A percentile compares a stretch with the other conserved stretches of the same genome.
These are phyloP conservation scores for Scleropages formosus DNA, from an alignment of 2,797 vertebrate species.

Conservation along the genomic window DNA sequence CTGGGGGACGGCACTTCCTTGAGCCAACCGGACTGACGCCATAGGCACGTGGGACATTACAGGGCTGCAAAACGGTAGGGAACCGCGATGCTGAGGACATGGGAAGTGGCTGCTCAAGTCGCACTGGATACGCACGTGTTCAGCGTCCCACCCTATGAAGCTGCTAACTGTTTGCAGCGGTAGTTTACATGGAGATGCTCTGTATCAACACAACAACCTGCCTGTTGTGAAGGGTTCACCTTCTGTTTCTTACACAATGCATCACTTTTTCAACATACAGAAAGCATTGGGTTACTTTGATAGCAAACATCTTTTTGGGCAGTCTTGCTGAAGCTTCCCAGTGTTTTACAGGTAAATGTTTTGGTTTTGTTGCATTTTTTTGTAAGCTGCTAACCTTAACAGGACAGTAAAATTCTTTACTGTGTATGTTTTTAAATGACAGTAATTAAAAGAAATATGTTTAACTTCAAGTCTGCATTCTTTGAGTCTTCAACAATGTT, in stretches of 20 bases:
- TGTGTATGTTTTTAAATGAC: conserved; percentile 51
- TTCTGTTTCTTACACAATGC: not conserved
- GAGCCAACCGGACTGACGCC: not conserved
- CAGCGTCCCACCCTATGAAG: not conserved
- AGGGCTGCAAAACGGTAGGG: not conserved
- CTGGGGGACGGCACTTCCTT: not conserved
- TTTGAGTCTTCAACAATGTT: not conserved
- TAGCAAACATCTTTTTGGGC: conserved; percentile 13
- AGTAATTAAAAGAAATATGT: conserved; percentile 34
- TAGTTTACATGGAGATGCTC: not conserved
- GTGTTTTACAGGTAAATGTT: conserved; percentile 39
- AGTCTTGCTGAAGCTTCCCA: conserved; percentile 33
- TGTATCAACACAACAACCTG: not conserved
- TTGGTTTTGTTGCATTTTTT: conserved; percentile 32
- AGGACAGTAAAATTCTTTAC: conserved; percentile 38
- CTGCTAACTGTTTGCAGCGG: not conserved
- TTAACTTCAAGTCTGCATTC: not conserved
- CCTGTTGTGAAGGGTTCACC: conserved; percentile 10
- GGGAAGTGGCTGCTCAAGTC: not conserved
- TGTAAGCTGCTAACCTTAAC: conserved; percentile 51
- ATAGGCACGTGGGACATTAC: not conserved
- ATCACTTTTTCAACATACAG: conserved; percentile 17
- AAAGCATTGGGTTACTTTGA: conserved; percentile 28
- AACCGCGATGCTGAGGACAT: not conserved
- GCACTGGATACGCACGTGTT: not conserved